Base-by-base conservation (phyloP, 2,888 invertebrate genomes). In the Pollenia griseotomentosa region DNA sequence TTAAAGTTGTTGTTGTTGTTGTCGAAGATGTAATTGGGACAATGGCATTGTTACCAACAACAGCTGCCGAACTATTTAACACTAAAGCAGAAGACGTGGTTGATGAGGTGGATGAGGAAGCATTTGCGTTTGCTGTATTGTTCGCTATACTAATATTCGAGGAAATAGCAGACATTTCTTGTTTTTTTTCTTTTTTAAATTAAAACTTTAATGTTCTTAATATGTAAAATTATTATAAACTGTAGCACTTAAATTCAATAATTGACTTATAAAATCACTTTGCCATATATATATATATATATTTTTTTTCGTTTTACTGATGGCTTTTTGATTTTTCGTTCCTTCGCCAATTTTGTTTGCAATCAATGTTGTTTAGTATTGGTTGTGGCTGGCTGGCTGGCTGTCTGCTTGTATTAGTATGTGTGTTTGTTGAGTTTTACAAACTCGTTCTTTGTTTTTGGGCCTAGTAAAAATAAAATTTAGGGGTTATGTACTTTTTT, bases 1-100 rank as follows among this genome's bases (percentile, higher is more conserved):
- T 74, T 88, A 90, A 84, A 87, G 89, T 89, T 88, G 89, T 71
- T 16, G 77, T 74, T 71, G 19, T 53, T 51, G 55, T 44, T 53
- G 65, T 11, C 53, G 87, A 66, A 51, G 59, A 68, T 73, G 70
- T 89, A 61, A 90, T 74, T 75, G 86, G 83, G 57, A 81, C 79
- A 83, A 85, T 82, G 51, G 63, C 79, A 87, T 81, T 83, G 59
- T 55, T 83, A 61, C 51, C 74, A 89, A 63, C 70, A 44, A 85
- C 90, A 85, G 73, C 66, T 55, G 59, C 61, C 48, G 83, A 65
- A 71, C 59, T 84, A 55, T 57, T 86, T 65, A 74, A 44, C 68
- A 55, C 40, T 51, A 66, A 65, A 48, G 61, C 48, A 53, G 75
- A 59, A 40, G 82, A 63, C n/a, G 83, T 65, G 9, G 86, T 55